phyloP scores from a whole-genome alignment of 1,140 invertebrate genomes.

The Halesus radiatus region DNA sequence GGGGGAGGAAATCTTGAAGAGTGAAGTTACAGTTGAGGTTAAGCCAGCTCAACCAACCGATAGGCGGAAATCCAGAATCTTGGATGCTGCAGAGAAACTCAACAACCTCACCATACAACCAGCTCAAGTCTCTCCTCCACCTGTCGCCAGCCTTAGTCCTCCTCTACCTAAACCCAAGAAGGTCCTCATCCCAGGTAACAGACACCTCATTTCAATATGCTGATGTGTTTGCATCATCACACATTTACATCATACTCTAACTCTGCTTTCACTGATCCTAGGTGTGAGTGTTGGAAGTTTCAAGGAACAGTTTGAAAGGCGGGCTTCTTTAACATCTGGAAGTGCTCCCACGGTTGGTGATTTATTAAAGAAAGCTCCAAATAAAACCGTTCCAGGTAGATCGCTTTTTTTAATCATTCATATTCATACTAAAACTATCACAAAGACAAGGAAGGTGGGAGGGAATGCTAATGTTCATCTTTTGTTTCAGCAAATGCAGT shows the following conservation, averaged over 20 bases:
- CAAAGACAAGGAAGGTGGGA: background rate
- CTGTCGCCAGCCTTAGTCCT: slow-evolving; percentile 59
- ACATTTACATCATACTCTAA: background rate
- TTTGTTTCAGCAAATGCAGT: slow-evolving; percentile 29
- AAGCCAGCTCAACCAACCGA: slow-evolving; percentile 59
- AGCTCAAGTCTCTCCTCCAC: slow-evolving; percentile 58
- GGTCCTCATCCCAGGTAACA: slow-evolving; percentile 78
- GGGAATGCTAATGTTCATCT: background rate
- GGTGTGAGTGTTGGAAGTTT: slow-evolving; percentile 86
- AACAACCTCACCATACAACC: slow-evolving; percentile 70
- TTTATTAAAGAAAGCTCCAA: slow-evolving; percentile 44
- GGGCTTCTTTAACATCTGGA: slow-evolving; percentile 75
- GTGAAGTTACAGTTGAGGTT: slow-evolving; percentile 59
- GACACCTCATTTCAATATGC: no score
- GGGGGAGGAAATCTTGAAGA: slow-evolving; percentile 58
- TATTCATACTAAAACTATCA: background rate
- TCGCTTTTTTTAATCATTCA: no score
- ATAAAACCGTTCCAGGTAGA: slow-evolving; percentile 40
- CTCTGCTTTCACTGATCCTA: slow-evolving; percentile 42
- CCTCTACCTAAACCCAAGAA: slow-evolving; percentile 81
- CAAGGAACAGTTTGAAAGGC: slow-evolving; percentile 86
- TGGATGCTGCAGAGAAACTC: slow-evolving; percentile 81
- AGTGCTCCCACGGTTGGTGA: slow-evolving; percentile 46
- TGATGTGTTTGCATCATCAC: background rate
- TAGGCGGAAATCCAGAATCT: slow-evolving; percentile 77